These are phyloP conservation scores for Brevimyrus niger DNA, from an alignment of 2,113 vertebrate genomes.

Conservation along the genomic window DNA sequence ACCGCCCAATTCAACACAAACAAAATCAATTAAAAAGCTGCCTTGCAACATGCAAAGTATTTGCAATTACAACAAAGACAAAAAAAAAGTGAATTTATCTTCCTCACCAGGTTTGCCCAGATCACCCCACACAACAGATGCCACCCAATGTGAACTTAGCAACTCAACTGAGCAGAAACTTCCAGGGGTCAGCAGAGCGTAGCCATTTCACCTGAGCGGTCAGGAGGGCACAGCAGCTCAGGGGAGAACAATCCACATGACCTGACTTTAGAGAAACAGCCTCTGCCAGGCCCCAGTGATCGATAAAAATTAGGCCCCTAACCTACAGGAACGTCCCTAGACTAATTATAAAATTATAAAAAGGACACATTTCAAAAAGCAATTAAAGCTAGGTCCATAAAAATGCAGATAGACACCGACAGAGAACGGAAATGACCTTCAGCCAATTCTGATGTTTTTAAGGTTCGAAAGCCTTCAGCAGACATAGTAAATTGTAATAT, in stretches of 20 bases:
- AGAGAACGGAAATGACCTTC: neutral
- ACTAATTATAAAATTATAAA: conserved; percentile 11
- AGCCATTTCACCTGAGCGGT: neutral
- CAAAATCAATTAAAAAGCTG: neutral
- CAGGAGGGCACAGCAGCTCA: neutral
- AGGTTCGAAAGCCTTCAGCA: neutral
- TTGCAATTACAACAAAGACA: neutral
- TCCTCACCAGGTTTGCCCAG: neutral
- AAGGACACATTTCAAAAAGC: neutral
- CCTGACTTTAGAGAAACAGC: neutral
- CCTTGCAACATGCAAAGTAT: neutral
- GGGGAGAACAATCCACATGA: neutral
- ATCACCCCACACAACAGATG: neutral
- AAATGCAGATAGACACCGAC: neutral
- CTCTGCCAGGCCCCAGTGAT: neutral
- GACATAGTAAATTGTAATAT: neutral
- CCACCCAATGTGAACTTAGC: neutral
- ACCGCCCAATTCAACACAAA: neutral
- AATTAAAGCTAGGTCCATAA: conserved; percentile 8
- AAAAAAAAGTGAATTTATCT: neutral
- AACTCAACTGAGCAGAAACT: neutral
- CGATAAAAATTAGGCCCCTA: neutral
- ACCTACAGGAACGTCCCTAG: neutral
- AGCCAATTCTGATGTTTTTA: neutral
- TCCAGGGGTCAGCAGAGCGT: neutral